Evolutionary conservation across 2,113 vertebrate genomes (phyloP).

Genomic region (Kobus ellipsiprymnus): DNA sequence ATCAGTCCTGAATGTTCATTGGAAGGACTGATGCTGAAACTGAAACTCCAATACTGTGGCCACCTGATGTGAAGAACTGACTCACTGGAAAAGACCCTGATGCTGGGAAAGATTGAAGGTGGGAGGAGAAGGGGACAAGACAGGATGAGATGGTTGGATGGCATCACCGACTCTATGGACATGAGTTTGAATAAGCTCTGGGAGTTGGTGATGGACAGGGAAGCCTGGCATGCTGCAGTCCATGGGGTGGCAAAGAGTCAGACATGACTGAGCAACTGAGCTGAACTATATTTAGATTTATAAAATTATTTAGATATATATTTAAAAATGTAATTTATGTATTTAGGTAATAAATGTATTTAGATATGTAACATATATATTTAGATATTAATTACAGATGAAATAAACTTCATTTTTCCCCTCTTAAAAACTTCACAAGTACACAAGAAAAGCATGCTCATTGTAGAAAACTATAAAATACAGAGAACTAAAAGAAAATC

Average conservation of each 20-base stretch:
- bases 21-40: neutral
- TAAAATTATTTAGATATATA: neutral
- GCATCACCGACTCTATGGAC: neutral
- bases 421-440: neutral
- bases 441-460: neutral
- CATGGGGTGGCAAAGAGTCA: neutral
- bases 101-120: neutral
- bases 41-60: neutral
- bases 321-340: neutral
- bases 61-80: neutral
- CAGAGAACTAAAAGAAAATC: neutral
- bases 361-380: neutral
- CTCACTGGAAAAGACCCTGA: neutral
- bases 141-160: neutral
- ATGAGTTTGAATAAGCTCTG: neutral
- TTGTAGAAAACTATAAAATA: neutral
- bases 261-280: neutral
- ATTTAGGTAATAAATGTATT: neutral
- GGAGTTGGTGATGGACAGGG: neutral
- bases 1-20: neutral
- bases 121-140: neutral
- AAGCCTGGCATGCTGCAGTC: neutral
- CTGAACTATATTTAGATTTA: neutral
- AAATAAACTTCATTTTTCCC: constrained; percentile 14
- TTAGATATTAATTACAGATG: neutral